These are phyloP conservation scores for Tetragonula carbonaria DNA, from an alignment of 2,888 invertebrate genomes.

Conservation along the genomic window DNA sequence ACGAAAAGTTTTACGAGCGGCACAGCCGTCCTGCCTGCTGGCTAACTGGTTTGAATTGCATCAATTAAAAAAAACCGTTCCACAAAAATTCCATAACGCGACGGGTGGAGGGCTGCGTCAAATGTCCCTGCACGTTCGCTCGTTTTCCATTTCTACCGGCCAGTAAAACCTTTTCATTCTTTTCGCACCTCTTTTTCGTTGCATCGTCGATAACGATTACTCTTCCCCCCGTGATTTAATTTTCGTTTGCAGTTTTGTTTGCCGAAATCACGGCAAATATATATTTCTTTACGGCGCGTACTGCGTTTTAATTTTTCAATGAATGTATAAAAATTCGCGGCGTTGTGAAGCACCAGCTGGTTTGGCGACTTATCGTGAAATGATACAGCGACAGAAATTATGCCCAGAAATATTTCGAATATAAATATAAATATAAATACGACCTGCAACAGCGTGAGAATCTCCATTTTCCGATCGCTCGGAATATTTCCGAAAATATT, in stretches of 20 bases:
- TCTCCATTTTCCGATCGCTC: neutral
- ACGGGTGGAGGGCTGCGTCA: conserved; percentile 61
- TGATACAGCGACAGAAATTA: neutral
- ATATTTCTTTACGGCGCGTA: neutral
- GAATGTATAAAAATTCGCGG: neutral
- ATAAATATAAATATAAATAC: neutral
- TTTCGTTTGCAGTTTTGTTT: conserved; percentile 2
- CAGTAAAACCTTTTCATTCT: conserved; percentile 67
- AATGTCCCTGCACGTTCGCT: conserved; percentile 62
- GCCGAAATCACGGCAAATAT: neutral
- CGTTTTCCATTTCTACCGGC: conserved; percentile 50
- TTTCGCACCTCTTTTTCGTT: conserved; percentile 65
- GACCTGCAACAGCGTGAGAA: neutral
- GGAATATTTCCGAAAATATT: conserved; percentile 3
- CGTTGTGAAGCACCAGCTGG: neutral
- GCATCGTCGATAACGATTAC: conserved; percentile 57
- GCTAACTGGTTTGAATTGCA: conserved; percentile 72
- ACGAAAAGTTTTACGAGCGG: conserved; percentile 73
- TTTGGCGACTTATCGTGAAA: neutral
- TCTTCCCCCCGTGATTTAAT: conserved; percentile 50
- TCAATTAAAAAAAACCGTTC: conserved; percentile 75
- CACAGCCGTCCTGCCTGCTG: conserved; percentile 58
- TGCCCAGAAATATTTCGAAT: neutral
- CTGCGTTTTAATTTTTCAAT: neutral
- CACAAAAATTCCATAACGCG: conserved; percentile 73